A percentile compares a stretch with the other conserved stretches of the same genome.
Conservation (phyloP, 2,888 invertebrate species). For the Sinhomidia bicolor region DNA sequence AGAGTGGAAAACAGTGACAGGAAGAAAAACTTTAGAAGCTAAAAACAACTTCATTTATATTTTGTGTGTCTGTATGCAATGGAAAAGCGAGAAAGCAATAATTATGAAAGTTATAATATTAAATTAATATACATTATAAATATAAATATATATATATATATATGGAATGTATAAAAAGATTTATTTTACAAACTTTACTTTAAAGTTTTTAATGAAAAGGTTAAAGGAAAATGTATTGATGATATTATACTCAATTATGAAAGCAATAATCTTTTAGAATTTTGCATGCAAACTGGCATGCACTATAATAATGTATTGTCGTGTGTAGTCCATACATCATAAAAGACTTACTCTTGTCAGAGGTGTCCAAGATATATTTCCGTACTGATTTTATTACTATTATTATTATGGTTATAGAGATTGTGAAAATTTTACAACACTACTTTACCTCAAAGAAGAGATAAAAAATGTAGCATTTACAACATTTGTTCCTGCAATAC, state of each 20-base stretch:
- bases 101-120: conserved; percentile 5
- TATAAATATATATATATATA: too few species aligned
- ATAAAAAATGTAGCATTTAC: conserved; percentile 69
- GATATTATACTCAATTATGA: conserved; percentile 8
- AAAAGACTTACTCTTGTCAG: conserved; percentile 74
- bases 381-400: conserved; percentile 69
- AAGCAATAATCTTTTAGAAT: conserved; percentile 35
- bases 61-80: conserved; percentile 40
- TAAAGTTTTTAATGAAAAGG: conserved; percentile 10
- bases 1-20: conserved; percentile 68
- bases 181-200: conserved; percentile 45
- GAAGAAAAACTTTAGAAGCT: conserved; percentile 68
- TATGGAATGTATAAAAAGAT: conserved; percentile 15
- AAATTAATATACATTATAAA: background rate
- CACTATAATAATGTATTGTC: background rate
- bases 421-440: conserved; percentile 43
- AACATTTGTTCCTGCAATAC: conserved; percentile 69
- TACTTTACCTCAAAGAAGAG: conserved; percentile 58
- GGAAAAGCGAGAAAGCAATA: conserved; percentile 54
- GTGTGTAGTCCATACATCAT: conserved; percentile 56
- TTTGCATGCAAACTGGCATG: background rate
- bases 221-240: background rate
- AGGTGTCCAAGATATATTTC: conserved; percentile 67
- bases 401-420: background rate
- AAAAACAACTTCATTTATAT: conserved; percentile 37